A percentile compares a stretch with the other conserved stretches of the same genome.
These are phyloP conservation scores for Acanthoscelides obtectus DNA, from an alignment of 2,888 invertebrate species.

Conservation along the genomic window DNA sequence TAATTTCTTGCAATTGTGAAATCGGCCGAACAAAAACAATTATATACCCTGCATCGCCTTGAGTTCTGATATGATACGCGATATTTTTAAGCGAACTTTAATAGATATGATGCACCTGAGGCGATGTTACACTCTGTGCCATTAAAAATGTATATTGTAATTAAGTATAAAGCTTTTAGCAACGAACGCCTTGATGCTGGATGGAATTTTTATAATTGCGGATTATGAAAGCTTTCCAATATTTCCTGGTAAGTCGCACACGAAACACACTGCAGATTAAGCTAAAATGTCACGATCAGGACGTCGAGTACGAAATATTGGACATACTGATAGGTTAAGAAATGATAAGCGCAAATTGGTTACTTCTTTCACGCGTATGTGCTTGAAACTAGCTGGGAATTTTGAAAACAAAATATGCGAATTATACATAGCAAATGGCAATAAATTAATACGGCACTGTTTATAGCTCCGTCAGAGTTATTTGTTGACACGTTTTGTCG, in stretches of 20 bases:
- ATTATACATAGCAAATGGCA: no score
- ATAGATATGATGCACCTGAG: constrained; percentile 3
- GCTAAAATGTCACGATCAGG: no score
- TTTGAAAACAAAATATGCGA: no score
- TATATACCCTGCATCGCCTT: constrained; percentile 7
- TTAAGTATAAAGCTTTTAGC: background rate
- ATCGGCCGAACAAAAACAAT: constrained; percentile 15
- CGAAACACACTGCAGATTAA: background rate
- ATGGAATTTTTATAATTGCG: background rate
- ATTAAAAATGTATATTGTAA: background rate
- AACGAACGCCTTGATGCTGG: background rate
- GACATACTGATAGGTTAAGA: no score
- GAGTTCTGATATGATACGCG: background rate
- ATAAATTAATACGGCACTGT: no score
- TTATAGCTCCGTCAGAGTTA: no score
- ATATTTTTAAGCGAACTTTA: background rate
- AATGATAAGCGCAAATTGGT: no score
- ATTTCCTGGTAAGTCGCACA: background rate
- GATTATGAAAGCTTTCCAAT: background rate
- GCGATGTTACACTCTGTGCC: background rate
- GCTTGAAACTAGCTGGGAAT: no score
- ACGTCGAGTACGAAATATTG: no score
- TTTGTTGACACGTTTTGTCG: no score
- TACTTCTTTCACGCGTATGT: no score
- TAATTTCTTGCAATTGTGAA: constrained; percentile 21